Evolutionary conservation across 2,888 invertebrate genomes (phyloP).

Genomic region (Dorcus hopei): DNA sequence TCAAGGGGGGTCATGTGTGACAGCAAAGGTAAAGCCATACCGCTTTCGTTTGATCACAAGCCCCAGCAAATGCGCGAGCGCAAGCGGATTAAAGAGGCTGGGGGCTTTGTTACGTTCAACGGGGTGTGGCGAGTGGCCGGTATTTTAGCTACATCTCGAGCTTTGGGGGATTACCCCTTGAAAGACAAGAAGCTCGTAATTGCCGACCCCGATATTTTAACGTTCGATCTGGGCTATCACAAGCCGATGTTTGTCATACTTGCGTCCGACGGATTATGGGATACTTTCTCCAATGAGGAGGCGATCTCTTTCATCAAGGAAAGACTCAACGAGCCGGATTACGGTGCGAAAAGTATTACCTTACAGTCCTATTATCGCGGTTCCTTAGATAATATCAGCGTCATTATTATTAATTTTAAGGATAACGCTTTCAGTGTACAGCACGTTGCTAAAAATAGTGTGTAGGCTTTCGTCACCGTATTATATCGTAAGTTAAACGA

Average conservation of each 20-base stretch:
- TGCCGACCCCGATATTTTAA: constrained; percentile 91
- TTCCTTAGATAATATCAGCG: constrained; percentile 93
- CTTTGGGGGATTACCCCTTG: constrained; percentile 91
- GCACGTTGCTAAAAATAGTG: constrained; percentile 2
- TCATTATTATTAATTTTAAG: constrained; percentile 81
- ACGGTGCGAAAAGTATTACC: constrained; percentile 87
- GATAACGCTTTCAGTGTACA: constrained; percentile 47
- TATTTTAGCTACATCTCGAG: constrained; percentile 89
- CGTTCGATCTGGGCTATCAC: constrained; percentile 83
- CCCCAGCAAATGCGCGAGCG: constrained; percentile 93
- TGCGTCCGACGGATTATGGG: constrained; percentile 96
- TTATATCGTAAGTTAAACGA: too few relatives aligned
- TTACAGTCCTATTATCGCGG: constrained; percentile 89
- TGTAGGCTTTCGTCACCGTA: too few relatives aligned
- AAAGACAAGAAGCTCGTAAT: constrained; percentile 93
- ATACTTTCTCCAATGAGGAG: constrained; percentile 92
- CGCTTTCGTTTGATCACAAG: constrained; percentile 94
- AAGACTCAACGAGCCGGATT: constrained; percentile 79
- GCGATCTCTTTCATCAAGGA: constrained; percentile 86
- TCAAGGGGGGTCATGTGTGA: constrained; percentile 96
- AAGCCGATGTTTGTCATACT: constrained; percentile 86
- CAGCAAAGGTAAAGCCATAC: constrained; percentile 82
- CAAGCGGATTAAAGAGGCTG: constrained; percentile 89
- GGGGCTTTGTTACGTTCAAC: constrained; percentile 91
- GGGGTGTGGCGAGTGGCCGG: constrained; percentile 97